Evolutionary conservation across 2,888 invertebrate species (phyloP), one percentile per base, ranked within the genome.

Genomic region (Chloroclysta siterata): DNA sequence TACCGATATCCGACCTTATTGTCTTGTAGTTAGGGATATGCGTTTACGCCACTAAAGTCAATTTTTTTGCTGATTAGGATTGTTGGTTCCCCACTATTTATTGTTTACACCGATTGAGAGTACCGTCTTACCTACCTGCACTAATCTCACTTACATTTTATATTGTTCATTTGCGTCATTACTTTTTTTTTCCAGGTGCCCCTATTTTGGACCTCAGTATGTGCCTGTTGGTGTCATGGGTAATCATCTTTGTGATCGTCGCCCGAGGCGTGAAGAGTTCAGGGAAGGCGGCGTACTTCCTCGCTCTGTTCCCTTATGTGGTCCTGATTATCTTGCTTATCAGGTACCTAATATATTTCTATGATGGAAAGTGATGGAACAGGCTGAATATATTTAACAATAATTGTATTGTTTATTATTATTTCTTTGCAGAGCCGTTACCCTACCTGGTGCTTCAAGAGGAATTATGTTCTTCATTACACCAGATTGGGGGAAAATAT

Each of bases 281-380:
- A 0, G 97, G 97, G 39, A 97, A 97, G 85, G 96, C 95, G 0
- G 95, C 98, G 0, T 98, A 98, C 83, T 97, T 98, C 85, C 94
- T 98, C 5, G 98, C 98, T 0, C 80, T 98, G 2, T 97, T 97
- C 82, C 97, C 97, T 0, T 97, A 97, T 76, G 93, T 96, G 2
- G 94, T 98, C 48, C 93, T 98, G 81, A 83, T 97, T 47, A 95
- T 95, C 33, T 88, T 98, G 57, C 93, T 98, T 2, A 94, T 97
- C 59, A 94, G 93, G 89, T 92, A n/a, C n/a, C n/a, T n/a, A 65
- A 72, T 46, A 14, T 42, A 14, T 42, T 14, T 5, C n/a, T 14
- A 42, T 14, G 5, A 14, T 6, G 1, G 42, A 42, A 42, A n/a
- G 39, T 39, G 39, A 10, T n/a, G n/a, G n/a, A n/a, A n/a, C n/a